These are phyloP conservation scores for Anomalospiza imberbis DNA, from an alignment of 2,797 vertebrate species.

Conservation along the genomic window DNA sequence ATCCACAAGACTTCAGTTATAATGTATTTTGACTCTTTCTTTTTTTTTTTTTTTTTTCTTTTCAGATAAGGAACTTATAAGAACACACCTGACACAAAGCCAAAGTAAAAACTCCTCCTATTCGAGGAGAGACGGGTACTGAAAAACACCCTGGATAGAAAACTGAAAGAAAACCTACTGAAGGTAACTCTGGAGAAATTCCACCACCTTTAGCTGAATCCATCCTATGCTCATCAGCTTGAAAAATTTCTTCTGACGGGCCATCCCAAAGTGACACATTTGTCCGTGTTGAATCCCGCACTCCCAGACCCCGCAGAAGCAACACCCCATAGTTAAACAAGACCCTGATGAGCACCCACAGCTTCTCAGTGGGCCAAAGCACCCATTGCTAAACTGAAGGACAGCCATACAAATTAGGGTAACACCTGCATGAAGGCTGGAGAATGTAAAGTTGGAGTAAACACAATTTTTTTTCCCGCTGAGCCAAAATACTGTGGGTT, in stretches of 20 bases:
- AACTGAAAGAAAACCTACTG: background rate
- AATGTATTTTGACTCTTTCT: slow-evolving; percentile 21
- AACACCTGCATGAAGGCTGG: background rate
- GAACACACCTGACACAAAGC: background rate
- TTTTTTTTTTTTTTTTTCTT: background rate
- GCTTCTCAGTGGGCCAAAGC: background rate
- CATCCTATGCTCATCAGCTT: background rate
- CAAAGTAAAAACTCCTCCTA: background rate
- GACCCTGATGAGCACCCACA: background rate
- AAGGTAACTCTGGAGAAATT: background rate
- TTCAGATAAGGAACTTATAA: background rate
- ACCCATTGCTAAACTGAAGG: background rate
- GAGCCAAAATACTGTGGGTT: background rate
- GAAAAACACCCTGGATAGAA: background rate
- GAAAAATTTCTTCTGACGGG: background rate
- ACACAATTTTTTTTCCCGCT: background rate
- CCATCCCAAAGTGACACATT: background rate
- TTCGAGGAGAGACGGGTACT: background rate
- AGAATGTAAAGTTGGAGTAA: background rate
- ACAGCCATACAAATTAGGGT: background rate
- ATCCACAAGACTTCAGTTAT: slow-evolving; percentile 67
- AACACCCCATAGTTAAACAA: background rate
- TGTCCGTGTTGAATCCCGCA: accelerated
- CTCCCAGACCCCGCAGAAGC: background rate
- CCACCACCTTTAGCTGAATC: background rate